These are phyloP conservation scores for Cydia pomonella DNA, from an alignment of 1,140 invertebrate genomes.

Conservation along the genomic window DNA sequence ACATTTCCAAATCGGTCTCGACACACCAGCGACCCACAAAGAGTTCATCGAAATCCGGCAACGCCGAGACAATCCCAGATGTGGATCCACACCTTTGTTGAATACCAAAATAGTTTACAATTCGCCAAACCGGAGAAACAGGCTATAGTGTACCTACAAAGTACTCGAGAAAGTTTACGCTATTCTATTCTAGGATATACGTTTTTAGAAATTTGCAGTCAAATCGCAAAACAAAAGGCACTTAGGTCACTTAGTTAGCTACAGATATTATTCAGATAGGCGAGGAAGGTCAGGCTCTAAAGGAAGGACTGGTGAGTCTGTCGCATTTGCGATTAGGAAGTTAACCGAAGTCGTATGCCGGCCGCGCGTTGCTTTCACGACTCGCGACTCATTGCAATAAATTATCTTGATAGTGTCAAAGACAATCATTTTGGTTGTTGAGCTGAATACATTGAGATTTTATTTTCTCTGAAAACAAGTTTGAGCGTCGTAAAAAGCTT, in stretches of 20 bases:
- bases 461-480: not conserved
- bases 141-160: not conserved
- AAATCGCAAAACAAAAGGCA: not conserved
- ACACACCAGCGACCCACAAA: constrained; percentile 23
- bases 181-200: not conserved
- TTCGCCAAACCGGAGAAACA: not conserved
- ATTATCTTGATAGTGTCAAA: not conserved
- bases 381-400: not conserved
- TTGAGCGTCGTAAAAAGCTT: not conserved
- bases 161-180: not conserved
- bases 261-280: not conserved
- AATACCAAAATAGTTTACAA: constrained; percentile 7
- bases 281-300: not conserved
- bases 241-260: not conserved
- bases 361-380: not conserved
- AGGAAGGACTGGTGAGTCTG: not conserved
- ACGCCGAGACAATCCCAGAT: constrained; percentile 14
- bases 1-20: constrained; percentile 13
- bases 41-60: constrained; percentile 4
- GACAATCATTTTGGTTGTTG: constrained; percentile 11
- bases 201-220: not conserved
- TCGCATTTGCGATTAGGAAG: constrained; percentile 9
- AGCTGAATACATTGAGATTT: not conserved
- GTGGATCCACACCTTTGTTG: not conserved
- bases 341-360: not conserved